Conservation (phyloP, 2,797 vertebrate genomes). For the Lacerta agilis region DNA sequence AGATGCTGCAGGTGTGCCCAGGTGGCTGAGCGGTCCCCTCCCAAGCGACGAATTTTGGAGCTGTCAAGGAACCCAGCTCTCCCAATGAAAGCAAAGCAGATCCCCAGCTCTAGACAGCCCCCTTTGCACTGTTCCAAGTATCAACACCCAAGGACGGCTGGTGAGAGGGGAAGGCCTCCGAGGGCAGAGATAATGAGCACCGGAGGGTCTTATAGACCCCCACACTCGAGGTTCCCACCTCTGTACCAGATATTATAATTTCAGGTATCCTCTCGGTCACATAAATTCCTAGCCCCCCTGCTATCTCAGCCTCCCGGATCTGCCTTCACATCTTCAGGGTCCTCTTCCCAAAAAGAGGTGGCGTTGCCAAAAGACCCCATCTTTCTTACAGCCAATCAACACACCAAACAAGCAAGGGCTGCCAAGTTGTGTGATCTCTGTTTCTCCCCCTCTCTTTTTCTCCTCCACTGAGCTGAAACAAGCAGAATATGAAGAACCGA, state of each 20-base stretch:
- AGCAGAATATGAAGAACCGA: background rate
- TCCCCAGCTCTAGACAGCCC: too few species aligned
- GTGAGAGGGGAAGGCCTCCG: too few species aligned
- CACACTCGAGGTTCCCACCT: too few species aligned
- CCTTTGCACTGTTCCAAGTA: too few species aligned
- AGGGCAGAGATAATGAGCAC: too few species aligned
- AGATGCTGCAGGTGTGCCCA: background rate
- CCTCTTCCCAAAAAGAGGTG: background rate
- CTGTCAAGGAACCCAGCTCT: background rate
- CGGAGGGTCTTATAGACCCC: too few species aligned
- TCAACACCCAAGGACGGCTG: too few species aligned
- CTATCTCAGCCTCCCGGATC: background rate
- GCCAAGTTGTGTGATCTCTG: background rate
- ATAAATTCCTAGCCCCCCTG: background rate
- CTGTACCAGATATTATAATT: background rate
- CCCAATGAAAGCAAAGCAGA: background rate
- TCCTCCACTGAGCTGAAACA: background rate
- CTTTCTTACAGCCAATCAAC: too few species aligned
- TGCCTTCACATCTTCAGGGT: background rate
- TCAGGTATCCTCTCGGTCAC: background rate
- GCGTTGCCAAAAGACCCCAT: background rate
- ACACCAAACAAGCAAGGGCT: background rate
- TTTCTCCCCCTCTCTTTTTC: background rate
- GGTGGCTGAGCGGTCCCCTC: background rate
- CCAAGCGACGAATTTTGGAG: background rate